Conservation (phyloP, 2,797 vertebrate genomes). For the Macropodus opercularis region DNA sequence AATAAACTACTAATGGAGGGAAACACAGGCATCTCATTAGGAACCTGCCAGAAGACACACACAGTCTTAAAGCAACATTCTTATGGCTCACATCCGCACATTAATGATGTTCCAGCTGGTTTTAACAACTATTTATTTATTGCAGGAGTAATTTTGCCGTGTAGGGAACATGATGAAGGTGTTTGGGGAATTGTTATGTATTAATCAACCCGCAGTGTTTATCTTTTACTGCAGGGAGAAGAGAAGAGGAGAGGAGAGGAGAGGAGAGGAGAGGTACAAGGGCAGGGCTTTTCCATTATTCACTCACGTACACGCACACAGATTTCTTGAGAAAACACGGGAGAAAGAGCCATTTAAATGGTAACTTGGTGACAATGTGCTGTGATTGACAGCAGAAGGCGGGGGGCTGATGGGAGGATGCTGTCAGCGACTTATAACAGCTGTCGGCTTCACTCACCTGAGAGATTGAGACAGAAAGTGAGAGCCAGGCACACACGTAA, state of each 20-base stretch:
- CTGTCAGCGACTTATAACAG: conserved; percentile 79
- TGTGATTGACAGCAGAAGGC: conserved; percentile 75
- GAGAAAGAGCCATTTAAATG: conserved; percentile 62
- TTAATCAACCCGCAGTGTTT: conserved; percentile 56
- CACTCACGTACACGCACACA: conserved; percentile 12
- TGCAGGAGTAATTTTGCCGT: conserved; percentile 62
- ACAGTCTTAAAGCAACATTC: conserved; percentile 48
- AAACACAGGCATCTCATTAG: conserved; percentile 76
- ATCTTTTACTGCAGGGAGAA: conserved; percentile 24
- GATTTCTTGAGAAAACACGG: conserved; percentile 51
- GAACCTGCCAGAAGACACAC: conserved; percentile 52
- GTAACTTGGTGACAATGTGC: conserved; percentile 63
- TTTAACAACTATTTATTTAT: conserved; percentile 77
- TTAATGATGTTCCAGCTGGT: conserved; percentile 74
- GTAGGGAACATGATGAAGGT: conserved; percentile 62
- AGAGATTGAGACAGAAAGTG: conserved; percentile 32
- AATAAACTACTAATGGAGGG: conserved; percentile 76
- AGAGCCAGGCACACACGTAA: conserved; percentile 33
- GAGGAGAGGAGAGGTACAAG: conserved; percentile 18
- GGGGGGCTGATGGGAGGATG: conserved; percentile 70
- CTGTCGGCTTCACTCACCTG: conserved; percentile 71
- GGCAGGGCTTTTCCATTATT: conserved; percentile 26
- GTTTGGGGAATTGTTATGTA: conserved; percentile 59
- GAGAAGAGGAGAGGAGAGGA: conserved; percentile 19
- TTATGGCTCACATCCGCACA: conserved; percentile 60